Conservation (phyloP, 35 echinoderm and acorn worm genomes). For the Eucidaris tribuloides region DNA sequence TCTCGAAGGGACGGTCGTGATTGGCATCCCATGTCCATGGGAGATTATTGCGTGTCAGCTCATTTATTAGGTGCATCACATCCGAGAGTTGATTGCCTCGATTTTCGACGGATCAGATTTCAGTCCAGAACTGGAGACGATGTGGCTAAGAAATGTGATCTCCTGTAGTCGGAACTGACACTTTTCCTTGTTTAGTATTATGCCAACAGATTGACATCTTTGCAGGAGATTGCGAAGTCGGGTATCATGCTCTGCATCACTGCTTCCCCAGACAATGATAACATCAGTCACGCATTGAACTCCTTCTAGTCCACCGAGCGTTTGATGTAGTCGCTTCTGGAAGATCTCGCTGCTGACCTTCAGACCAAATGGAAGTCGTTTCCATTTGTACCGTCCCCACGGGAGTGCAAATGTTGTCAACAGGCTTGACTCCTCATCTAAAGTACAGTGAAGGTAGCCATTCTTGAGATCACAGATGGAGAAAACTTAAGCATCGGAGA, state of each 20-base stretch:
- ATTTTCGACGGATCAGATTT: constrained; percentile 45
- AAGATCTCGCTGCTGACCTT: constrained; percentile 54
- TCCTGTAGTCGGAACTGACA: constrained; percentile 7
- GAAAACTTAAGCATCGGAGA: background rate
- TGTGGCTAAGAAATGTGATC: constrained; percentile 46
- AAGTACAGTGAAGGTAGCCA: constrained; percentile 47
- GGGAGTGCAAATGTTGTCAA: constrained; percentile 70
- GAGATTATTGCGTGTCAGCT: constrained; percentile 1
- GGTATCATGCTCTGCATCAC: constrained; percentile 47
- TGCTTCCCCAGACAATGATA: constrained; percentile 36
- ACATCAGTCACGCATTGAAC: constrained; percentile 45
- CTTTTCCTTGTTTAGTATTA: constrained; percentile 61
- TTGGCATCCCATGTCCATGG: constrained; percentile 18
- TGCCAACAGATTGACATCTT: constrained; percentile 18
- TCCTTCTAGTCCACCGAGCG: constrained; percentile 38
- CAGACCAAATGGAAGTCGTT: constrained; percentile 73
- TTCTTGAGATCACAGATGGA: background rate
- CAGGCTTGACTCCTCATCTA: constrained; percentile 66
- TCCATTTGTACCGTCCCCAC: constrained; percentile 56
- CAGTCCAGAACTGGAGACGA: constrained; percentile 31
- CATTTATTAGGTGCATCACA: background rate
- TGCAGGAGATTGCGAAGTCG: constrained; percentile 20
- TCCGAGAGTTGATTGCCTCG: background rate
- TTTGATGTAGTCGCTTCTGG: constrained; percentile 45
- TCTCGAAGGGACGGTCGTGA: background rate